Percentiles rank a stretch among this genome's conserved stretches.
Conservation (phyloP, 92 coral and sea anemone species). For the Zoanthus sansibaricus region DNA sequence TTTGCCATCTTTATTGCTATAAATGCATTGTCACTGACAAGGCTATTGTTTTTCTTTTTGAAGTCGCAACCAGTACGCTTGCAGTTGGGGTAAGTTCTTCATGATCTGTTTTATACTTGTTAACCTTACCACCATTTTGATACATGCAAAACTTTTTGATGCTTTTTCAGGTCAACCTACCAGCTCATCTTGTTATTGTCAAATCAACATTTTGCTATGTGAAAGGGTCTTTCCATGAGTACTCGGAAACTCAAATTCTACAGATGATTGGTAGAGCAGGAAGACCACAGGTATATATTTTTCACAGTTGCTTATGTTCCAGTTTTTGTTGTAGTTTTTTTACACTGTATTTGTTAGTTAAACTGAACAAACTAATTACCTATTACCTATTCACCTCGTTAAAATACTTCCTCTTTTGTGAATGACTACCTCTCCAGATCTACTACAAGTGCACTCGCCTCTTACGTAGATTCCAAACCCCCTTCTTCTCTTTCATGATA, state of each 20-base stretch:
- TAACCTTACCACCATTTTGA: not conserved
- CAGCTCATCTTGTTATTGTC: constrained; percentile 97
- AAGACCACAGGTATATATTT: constrained; percentile 84
- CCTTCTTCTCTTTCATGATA: too few relatives aligned
- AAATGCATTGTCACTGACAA: not conserved
- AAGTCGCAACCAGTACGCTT: constrained; percentile 97
- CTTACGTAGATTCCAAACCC: too few relatives aligned
- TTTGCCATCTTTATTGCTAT: too few relatives aligned
- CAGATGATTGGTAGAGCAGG: constrained; percentile 99
- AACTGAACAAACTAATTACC: not conserved
- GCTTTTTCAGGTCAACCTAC: constrained; percentile 83
- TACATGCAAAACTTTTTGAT: not conserved
- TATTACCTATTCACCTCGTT: too few relatives aligned
- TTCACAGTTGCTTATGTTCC: too few relatives aligned
- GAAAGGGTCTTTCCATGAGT: constrained; percentile 91
- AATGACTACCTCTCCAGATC: too few relatives aligned
- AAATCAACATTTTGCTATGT: constrained; percentile 94
- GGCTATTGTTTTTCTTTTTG: constrained; percentile 16
- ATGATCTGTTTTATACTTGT: not conserved
- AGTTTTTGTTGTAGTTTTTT: too few relatives aligned
- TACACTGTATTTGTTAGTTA: too few relatives aligned
- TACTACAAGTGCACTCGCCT: too few relatives aligned
- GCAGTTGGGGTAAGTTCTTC: constrained; percentile 93
- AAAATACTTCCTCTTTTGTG: too few relatives aligned
- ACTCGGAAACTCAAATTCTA: constrained; percentile 93